Conservation (phyloP, 2,888 invertebrate species). For the Caenorhabditis virilis region DNA sequence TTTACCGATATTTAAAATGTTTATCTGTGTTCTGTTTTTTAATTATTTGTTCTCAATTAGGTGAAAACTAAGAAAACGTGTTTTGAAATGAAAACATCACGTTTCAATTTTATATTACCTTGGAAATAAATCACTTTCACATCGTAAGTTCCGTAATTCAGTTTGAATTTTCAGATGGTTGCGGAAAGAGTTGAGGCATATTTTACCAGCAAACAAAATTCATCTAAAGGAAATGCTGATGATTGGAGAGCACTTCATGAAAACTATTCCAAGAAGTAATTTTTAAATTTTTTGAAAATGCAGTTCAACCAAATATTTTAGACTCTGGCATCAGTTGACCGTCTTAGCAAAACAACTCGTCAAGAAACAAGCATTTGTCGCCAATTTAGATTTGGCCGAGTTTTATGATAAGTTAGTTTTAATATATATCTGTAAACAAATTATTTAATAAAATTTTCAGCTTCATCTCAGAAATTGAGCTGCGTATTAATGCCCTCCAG, state of each 20-base stretch:
- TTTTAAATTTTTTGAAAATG: conserved; percentile 6
- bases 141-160: no score
- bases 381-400: conserved; percentile 57
- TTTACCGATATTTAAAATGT: no score
- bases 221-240: conserved; percentile 57
- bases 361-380: conserved; percentile 42
- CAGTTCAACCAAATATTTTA: conserved; percentile 27
- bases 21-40: no score
- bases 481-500: conserved; percentile 92
- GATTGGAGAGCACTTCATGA: conserved; percentile 59
- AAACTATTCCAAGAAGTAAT: conserved; percentile 60
- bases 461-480: conserved; percentile 90
- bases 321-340: conserved; percentile 67
- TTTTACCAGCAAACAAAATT: conserved; percentile 52
- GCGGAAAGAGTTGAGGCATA: conserved; percentile 59
- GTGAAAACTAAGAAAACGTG: no score
- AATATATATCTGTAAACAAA: neutral
- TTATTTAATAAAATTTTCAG: conserved; percentile 70
- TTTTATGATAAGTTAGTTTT: conserved; percentile 76
- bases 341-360: conserved; percentile 44
- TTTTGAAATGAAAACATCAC: no score
- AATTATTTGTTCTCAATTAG: no score
- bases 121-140: no score
- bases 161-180: conserved; percentile 22
- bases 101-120: no score